Conservation (phyloP, 2,113 vertebrate genomes). For the Melanostigma gelatinosum region DNA sequence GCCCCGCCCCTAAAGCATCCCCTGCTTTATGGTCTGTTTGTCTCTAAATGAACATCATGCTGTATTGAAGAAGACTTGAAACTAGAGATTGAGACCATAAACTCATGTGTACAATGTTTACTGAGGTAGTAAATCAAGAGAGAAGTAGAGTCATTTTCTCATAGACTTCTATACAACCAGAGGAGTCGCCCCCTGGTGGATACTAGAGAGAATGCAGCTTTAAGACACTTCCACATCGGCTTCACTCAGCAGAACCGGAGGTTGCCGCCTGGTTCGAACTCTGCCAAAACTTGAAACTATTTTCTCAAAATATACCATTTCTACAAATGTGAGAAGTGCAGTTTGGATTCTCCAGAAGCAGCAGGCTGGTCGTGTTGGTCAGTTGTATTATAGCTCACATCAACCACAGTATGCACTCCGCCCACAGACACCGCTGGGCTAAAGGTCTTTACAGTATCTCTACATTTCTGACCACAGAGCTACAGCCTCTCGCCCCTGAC, state of each 20-base stretch:
- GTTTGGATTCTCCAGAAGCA: background rate
- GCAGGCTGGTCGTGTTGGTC: background rate
- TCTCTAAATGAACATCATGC: too few species aligned
- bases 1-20: background rate
- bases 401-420: conserved; percentile 23
- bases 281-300: too few species aligned
- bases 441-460: background rate
- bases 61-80: too few species aligned
- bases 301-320: background rate
- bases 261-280: too few species aligned
- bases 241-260: too few species aligned
- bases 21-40: too few species aligned
- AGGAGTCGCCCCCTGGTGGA: background rate
- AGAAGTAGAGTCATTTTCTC: too few species aligned
- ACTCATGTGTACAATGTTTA: too few species aligned
- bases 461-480: conserved; percentile 20
- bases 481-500: conserved; percentile 19
- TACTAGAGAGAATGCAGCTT: too few species aligned
- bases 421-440: conserved; percentile 1
- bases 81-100: too few species aligned
- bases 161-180: background rate
- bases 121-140: too few species aligned
- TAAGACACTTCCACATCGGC: too few species aligned
- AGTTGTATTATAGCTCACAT: conserved; percentile 27
- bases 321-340: background rate